Evolutionary conservation across 92 coral and sea anemone species (phyloP), one percentile per base, ranked within the genome.

Genomic region (Porites rus): DNA sequence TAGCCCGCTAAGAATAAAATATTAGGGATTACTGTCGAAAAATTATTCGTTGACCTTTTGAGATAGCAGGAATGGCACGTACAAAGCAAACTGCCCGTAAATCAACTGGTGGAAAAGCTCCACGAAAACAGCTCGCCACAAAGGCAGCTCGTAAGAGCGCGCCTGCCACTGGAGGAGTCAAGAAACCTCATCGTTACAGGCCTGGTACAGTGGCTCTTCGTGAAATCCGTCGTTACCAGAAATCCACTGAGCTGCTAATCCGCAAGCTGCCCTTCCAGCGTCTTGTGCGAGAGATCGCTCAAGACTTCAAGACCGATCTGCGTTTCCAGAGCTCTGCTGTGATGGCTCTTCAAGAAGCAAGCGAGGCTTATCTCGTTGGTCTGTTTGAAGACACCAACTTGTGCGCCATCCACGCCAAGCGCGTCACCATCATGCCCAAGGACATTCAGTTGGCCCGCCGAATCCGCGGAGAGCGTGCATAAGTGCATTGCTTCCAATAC

Each of bases 261-360:
- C 95, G 95, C 95, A 89, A 92, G 91, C 90, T 92, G 85, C 95
- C 95, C 82, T 92, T 92, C 85, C 95, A 92, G 73, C 95, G 95
- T 89, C 95, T 92, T 31, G 95, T 92, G 85, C 92, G 96, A 78
- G 96, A 93, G 77, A 93, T 93, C 86, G 94, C 96, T 81, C 96
- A 93, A 64, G 96, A 91, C 77, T 93, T 93, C 95, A 93, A 93
- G 90, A 95, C 98, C 74, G 98, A 95, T 80, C 90, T 95, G 74
- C 98, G 98, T 51, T 95, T 95, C 94, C 98, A 95, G 91, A 95
- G 98, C 78, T 93, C 98, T 7, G 97, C 98, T 70, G 98, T 95
- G 86, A 90, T 95, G 92, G 98, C 98, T 79, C 92, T 84, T 75
- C 88, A 84, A 67, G 88, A 84, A 28, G 98, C 98, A 53, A 93